These are phyloP conservation scores for Centropus unirufus DNA, from an alignment of 2,113 vertebrate genomes.

Conservation along the genomic window DNA sequence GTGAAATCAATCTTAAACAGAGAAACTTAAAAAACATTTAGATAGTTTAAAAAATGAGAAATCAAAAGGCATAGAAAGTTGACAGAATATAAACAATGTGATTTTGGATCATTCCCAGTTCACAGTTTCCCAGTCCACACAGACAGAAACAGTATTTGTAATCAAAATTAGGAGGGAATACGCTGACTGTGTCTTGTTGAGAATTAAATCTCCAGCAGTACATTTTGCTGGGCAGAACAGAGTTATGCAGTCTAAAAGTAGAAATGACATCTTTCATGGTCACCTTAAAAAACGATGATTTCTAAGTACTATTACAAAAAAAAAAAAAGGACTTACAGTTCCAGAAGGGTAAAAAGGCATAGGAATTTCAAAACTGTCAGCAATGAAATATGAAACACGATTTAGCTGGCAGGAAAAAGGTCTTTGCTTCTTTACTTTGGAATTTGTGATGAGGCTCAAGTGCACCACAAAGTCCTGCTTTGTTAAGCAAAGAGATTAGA, in stretches of 20 bases:
- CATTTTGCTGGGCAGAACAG: background rate
- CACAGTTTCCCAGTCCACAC: background rate
- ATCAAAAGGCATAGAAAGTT: slow-evolving; percentile 9
- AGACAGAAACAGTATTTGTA: slow-evolving; percentile 19
- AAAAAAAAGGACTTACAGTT: background rate
- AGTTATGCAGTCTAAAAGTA: background rate
- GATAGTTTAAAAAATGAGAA: slow-evolving; percentile 9
- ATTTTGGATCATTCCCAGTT: background rate
- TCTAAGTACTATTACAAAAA: background rate
- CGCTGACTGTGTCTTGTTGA: background rate
- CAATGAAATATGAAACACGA: background rate
- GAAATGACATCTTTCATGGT: background rate
- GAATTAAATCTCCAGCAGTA: background rate
- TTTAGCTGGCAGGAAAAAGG: background rate
- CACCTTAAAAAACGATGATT: background rate
- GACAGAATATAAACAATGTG: background rate
- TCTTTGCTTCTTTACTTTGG: background rate
- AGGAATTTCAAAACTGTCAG: background rate
- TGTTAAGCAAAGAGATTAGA: background rate
- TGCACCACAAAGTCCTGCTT: background rate
- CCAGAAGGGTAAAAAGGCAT: background rate
- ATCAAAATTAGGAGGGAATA: slow-evolving; percentile 37
- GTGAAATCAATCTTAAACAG: background rate
- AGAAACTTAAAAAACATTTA: background rate
- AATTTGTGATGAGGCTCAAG: background rate